These are phyloP conservation scores for Lydus trimaculatus DNA, from an alignment of 2,888 invertebrate genomes.

Conservation along the genomic window DNA sequence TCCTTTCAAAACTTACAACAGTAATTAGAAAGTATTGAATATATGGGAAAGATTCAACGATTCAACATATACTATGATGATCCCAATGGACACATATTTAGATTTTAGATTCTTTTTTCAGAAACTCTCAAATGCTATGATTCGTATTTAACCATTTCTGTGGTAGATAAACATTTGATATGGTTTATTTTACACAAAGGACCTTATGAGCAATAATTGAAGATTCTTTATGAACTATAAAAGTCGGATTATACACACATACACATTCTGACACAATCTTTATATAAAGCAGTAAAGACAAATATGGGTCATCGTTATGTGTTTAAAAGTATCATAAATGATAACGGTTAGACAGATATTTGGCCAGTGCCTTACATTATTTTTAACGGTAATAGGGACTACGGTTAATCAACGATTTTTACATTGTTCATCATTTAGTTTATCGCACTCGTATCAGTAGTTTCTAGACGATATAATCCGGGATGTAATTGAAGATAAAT, in stretches of 20 bases:
- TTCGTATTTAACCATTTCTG: constrained; percentile 52
- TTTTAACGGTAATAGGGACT: neutral
- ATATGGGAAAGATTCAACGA: constrained; percentile 47
- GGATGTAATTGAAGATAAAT: constrained; percentile 23
- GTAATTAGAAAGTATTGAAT: constrained; percentile 27
- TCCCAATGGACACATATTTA: constrained; percentile 44
- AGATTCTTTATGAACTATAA: constrained; percentile 52
- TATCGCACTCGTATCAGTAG: constrained; percentile 24
- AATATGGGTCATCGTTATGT: constrained; percentile 23
- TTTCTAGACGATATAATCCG: constrained; percentile 30
- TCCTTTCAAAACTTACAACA: constrained; percentile 14
- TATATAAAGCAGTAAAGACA: constrained; percentile 42
- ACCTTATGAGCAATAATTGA: constrained; percentile 52
- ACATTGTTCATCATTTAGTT: constrained; percentile 16
- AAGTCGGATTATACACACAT: constrained; percentile 40
- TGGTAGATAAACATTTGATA: constrained; percentile 52
- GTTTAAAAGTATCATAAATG: neutral
- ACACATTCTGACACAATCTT: constrained; percentile 34
- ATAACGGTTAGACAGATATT: constrained; percentile 5
- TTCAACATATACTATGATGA: constrained; percentile 47
- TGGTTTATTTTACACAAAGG: constrained; percentile 49
- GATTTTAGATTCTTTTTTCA: constrained; percentile 48
- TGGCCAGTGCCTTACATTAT: neutral
- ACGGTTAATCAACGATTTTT: constrained; percentile 26
- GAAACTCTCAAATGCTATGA: constrained; percentile 52